Evolutionary conservation across 2,888 invertebrate species (phyloP), one percentile per base, ranked within the genome.

Genomic region (Sisyra terminalis): DNA sequence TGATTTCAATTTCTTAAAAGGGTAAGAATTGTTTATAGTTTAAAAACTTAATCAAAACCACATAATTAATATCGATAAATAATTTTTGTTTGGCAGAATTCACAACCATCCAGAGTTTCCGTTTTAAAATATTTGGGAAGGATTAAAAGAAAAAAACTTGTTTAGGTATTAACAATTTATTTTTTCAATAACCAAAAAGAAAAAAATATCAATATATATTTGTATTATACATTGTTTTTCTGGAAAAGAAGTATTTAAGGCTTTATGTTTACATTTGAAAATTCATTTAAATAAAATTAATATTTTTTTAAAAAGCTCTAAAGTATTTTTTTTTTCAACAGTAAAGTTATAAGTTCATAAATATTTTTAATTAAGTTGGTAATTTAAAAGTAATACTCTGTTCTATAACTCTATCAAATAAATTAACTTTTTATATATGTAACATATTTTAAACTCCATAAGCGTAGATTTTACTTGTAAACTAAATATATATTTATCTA

Each of bases 41-140:
- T 8, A 38, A 14, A 37, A 37, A 37, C 9, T 11, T 10, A 10
- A 10, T 38, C 16, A 10, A 16, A 4, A 16, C 10, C 9, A 17
- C 8, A 39, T 45, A 35, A 42, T 31, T 15, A 16, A 39, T 14
- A 13, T 29, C 11, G 4, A 17, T 44, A 32, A 13, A 43, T 39
- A 34, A 34, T 17, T 15, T 10, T 7, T 42, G 35, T 14, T 36
- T 55, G 56, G 30, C 50, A 57, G 57, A 39, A 57, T 73, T 18
- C 63, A 70, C n/a, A 68, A 69, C 24, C 82, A 83, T 56, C 78
- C 79, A 0, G 79, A 83, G 55, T 83, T 71, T 55, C 82, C 82
- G 1, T 81, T 79, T 52, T 69, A 69, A 52, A 66, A 64, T 40
- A 39, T 32, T 6, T 32, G 8, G 37, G 16, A 3, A 5, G 14